These are phyloP conservation scores for Dexiosoma caninum DNA, from an alignment of 2,888 invertebrate genomes.

Conservation along the genomic window DNA sequence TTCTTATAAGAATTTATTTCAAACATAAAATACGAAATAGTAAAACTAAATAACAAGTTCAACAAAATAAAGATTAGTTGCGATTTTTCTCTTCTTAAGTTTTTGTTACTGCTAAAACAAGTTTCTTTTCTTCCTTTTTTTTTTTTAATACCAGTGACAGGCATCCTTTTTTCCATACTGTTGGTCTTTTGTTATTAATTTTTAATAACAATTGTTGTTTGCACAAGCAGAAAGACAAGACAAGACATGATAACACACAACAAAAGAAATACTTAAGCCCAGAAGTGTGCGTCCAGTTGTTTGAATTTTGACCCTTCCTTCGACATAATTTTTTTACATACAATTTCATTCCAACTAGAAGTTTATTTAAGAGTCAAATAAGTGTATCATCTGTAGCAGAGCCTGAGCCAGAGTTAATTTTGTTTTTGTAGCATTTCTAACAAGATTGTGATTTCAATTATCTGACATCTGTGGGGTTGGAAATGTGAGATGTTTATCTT, in stretches of 20 bases:
- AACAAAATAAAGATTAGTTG: background rate
- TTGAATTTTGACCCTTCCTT: slow-evolving; percentile 23
- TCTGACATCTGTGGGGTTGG: slow-evolving; percentile 56
- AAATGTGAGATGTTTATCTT: slow-evolving; percentile 59
- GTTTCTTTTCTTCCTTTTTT: background rate
- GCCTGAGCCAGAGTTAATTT: slow-evolving; percentile 23
- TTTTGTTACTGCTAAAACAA: slow-evolving; percentile 1
- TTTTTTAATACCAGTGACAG: slow-evolving; percentile 8
- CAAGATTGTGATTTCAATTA: slow-evolving; percentile 63
- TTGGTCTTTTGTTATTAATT: slow-evolving; percentile 62
- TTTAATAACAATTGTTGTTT: slow-evolving; percentile 54
- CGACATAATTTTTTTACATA: slow-evolving; percentile 9
- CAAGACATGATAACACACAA: too few species aligned
- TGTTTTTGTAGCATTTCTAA: slow-evolving; percentile 28
- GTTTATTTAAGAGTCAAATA: slow-evolving; percentile 26
- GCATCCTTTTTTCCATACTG: slow-evolving; percentile 31
- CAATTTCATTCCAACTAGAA: slow-evolving; percentile 30
- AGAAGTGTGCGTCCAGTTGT: slow-evolving; percentile 48
- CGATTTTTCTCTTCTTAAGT: too few species aligned
- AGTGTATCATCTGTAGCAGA: slow-evolving; percentile 9
- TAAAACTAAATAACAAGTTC: slow-evolving; percentile 2
- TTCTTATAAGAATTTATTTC: slow-evolving; percentile 55
- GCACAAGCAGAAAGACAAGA: slow-evolving; percentile 30
- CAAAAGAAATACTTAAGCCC: slow-evolving; percentile 39
- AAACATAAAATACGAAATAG: slow-evolving; percentile 21